Conservation (phyloP, 2,797 vertebrate genomes). For the Adrianichthys oophorus region DNA sequence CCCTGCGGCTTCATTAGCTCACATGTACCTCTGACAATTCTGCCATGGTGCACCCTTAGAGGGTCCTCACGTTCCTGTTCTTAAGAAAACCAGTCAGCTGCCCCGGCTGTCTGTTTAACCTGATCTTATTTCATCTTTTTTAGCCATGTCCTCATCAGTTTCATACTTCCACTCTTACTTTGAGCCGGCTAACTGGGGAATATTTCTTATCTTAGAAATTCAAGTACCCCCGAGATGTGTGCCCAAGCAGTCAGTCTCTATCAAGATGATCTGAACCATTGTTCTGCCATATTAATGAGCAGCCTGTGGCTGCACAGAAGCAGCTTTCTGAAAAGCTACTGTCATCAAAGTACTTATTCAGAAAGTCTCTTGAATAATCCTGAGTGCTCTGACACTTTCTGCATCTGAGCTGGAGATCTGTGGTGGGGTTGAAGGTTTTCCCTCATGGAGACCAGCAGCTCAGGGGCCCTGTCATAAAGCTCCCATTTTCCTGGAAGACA, state of each 20-base stretch:
- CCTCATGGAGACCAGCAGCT: background rate
- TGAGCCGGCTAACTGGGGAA: constrained; percentile 16
- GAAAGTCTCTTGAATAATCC: background rate
- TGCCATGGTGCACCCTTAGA: constrained; percentile 41
- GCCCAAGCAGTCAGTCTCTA: constrained; percentile 5
- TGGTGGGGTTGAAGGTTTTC: background rate
- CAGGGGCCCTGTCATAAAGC: constrained; percentile 15
- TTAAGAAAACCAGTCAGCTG: constrained; percentile 25
- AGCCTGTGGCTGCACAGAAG: constrained; percentile 12
- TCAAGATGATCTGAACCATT: constrained; percentile 14
- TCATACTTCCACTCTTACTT: constrained; percentile 23
- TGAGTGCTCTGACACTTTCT: background rate
- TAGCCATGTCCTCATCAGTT: constrained; percentile 11
- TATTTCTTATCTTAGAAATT: constrained; percentile 23
- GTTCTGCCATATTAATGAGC: constrained; percentile 1
- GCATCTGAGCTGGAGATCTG: background rate
- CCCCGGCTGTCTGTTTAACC: constrained; percentile 45
- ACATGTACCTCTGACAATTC: constrained; percentile 35
- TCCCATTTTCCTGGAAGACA: background rate
- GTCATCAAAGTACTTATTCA: background rate
- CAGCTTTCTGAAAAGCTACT: background rate
- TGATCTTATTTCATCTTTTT: constrained; percentile 27
- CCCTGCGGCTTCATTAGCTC: constrained; percentile 65
- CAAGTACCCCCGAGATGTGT: constrained; percentile 33
- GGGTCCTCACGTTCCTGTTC: constrained; percentile 26